A percentile compares a stretch with the other conserved stretches of the same genome.
phyloP scores from a whole-genome alignment of 2,113 vertebrate species.

The Trogon surrucura region DNA sequence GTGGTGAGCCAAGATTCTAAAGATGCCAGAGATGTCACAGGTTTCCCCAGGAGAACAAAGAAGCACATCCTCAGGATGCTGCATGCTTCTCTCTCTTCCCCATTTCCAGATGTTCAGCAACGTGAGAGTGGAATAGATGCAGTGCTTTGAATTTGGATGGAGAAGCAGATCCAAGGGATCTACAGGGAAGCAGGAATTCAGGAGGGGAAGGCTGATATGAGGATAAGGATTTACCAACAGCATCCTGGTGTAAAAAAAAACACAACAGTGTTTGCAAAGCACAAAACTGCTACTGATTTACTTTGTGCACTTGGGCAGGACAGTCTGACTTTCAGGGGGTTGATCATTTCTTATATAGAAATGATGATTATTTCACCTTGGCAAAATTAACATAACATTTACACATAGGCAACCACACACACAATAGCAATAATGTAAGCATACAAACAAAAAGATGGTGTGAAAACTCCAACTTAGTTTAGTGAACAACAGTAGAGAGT shows the following conservation, averaged over 20 bases:
- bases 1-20: accelerated
- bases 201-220: background rate
- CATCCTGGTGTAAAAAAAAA: background rate
- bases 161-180: background rate
- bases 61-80: background rate
- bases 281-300: background rate
- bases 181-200: background rate
- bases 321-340: background rate
- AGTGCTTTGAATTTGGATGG: background rate
- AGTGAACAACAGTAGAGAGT: background rate
- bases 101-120: background rate
- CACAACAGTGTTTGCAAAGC: background rate
- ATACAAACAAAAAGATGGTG: background rate
- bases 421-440: background rate
- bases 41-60: background rate
- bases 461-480: background rate
- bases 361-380: background rate
- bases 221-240: background rate
- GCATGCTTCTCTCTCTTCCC: too few species aligned
- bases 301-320: background rate
- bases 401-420: background rate
- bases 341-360: background rate
- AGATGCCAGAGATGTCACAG: background rate
- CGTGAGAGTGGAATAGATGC: background rate
- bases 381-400: background rate